Base-by-base conservation (phyloP, 2,888 invertebrate genomes). In the Drosophila limbata region DNA sequence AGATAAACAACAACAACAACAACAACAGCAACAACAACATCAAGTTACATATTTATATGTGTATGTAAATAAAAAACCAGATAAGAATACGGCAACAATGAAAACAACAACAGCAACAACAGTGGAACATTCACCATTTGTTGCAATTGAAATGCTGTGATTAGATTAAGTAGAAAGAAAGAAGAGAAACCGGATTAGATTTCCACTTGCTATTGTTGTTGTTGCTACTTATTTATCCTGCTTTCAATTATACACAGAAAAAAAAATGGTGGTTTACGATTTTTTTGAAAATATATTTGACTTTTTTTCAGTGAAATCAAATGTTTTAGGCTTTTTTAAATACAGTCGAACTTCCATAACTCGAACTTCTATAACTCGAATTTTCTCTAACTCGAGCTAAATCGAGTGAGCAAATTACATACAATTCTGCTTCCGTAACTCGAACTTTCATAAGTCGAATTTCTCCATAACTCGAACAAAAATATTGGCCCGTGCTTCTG, bases 31-130 rank as follows among this genome's bases (percentile, higher is more conserved):
- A 33, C 65, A 48, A n/a, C n/a, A 8, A 28, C 28, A 35, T 33
- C 65, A 48, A 51, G 47, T 47, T 15, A 15, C 53, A 53, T 40
- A 40, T 53, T 8, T 40, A 66, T 52, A 72, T 76, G 63, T 61
- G 51, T 63, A 45, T 61, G 81, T 87, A 82, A 82, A 77, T 66
- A 77, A 76, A 79, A 80, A 75, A 83, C 80, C 79, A 74, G 65
- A 69, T 66, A 65, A 68, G 72, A 53, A 69, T 60, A 40, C 56
- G 35, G 28, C 47, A 56, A 37, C 70, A 60, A 37, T 10, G 40
- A 56, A 37, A 60, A 37, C 52, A 56, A 35, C 63, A 64, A 50
- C 59, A 70, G 47, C 40, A 51, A 33, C 40, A 62, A 33, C 55
- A 37, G 39, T 53, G 31, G 8, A 68, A 62, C 62, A 64, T 65